phyloP scores from a whole-genome alignment of 37 sponge, comb jelly and placozoan genomes.

The Ephydatia muelleri region DNA sequence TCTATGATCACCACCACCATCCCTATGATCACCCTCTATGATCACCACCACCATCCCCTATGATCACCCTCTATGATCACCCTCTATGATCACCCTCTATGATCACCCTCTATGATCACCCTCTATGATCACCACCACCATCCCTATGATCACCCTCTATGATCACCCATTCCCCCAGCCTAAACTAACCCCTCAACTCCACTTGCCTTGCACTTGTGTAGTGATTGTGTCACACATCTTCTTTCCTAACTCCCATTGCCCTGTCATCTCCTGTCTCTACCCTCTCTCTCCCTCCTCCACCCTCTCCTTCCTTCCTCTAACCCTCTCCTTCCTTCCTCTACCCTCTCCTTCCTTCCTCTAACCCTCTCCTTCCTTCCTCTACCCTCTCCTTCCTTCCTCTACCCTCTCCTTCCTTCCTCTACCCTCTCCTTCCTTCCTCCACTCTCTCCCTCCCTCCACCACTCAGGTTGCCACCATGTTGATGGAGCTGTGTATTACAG shows the following conservation, averaged over 20 bases:
- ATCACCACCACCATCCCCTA: too few species aligned
- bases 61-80: too few species aligned
- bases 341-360: neutral
- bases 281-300: slow-evolving; percentile 1
- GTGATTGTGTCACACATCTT: neutral
- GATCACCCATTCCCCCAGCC: too few species aligned
- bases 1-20: too few species aligned
- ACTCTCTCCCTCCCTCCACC: neutral
- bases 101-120: too few species aligned
- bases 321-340: neutral
- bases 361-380: neutral
- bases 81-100: too few species aligned
- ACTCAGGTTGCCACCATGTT: slow-evolving; percentile 82
- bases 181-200: too few species aligned
- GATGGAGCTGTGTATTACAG: slow-evolving; percentile 91
- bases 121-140: too few species aligned
- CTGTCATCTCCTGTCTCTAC: neutral
- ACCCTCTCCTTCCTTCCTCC: neutral
- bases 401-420: neutral
- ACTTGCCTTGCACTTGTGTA: too few species aligned
- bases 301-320: neutral
- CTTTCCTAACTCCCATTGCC: neutral
- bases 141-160: too few species aligned
- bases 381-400: neutral
- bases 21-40: too few species aligned